Base-by-base conservation (phyloP, 23 tunicate genomes). In the Botrylloides violaceus region DNA sequence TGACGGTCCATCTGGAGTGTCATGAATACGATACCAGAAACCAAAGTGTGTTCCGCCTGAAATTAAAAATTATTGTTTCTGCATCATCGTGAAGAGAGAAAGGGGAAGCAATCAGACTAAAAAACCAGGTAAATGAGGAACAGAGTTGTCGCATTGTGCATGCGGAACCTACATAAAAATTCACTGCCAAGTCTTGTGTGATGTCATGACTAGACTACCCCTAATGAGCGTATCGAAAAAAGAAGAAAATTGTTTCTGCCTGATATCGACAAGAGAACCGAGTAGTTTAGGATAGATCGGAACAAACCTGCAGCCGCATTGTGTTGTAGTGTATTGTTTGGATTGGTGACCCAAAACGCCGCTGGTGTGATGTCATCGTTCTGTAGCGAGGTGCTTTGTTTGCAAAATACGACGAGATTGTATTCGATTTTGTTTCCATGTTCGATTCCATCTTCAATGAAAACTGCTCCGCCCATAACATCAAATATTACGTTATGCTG, bases 371-470 rank as follows among this genome's bases (percentile, higher is more conserved):
- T 66, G 77, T 88, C 96, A 55, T 88, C 96, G 34, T 77, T 88
- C 29, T 88, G 81, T 64, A 93, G 65, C 3, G 98, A 93, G 12
- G 94, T 81, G 66, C 88, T 86, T 71, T 93, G 93, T 59, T 55
- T 77, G 55, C 77, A 85, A 78, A 93, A 81, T 3, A 93, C 77
- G n/a, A 82, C 98, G 37, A 93, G 71, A 39, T 93, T 93, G 78
- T 85, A 77, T 66, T 82, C 81, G 39, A 93, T 72, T 38, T 66
- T 43, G 58, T 85, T 93, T 19, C 70, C 76, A 3, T 92, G 85
- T 72, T 93, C 98, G 24, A 93, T 88, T 2, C 95, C 98, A 68
- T 93, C 98, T 71, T 93, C 98, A 58, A 93, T 81, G 60, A 93
- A 93, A 12, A 93, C 48, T n/a, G 98, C 88, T 24, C 93, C 87